phyloP scores from a whole-genome alignment of 2,888 invertebrate species.

The Xestia xanthographa region DNA sequence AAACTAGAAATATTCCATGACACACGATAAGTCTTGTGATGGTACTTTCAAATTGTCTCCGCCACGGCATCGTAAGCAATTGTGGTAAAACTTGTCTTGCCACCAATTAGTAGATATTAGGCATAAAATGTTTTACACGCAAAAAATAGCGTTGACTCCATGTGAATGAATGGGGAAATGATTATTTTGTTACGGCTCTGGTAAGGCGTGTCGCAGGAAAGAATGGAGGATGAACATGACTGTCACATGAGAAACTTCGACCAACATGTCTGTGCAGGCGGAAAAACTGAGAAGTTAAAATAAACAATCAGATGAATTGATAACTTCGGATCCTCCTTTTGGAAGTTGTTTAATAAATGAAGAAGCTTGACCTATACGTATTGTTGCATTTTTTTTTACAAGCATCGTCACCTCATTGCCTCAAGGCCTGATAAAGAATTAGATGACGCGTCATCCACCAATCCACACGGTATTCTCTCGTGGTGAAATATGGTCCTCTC shows the following conservation, averaged over 20 bases:
- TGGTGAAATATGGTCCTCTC: too few species aligned
- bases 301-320: neutral
- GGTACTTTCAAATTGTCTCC: conserved; percentile 68
- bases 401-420: too few species aligned
- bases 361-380: too few species aligned
- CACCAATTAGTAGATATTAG: conserved; percentile 51
- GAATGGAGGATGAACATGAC: neutral
- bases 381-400: too few species aligned
- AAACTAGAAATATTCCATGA: conserved; percentile 62
- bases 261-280: neutral
- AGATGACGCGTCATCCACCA: too few species aligned
- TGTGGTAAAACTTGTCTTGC: conserved; percentile 63
- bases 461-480: too few species aligned
- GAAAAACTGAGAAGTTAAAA: neutral
- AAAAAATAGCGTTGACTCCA: conserved; percentile 51
- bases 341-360: neutral
- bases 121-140: conserved; percentile 61
- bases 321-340: neutral
- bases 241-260: conserved; percentile 8
- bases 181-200: conserved; percentile 2
- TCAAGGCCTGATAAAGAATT: too few species aligned
- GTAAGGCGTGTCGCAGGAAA: neutral
- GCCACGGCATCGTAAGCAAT: conserved; percentile 61
- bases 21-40: conserved; percentile 60
- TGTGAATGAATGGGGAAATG: conserved; percentile 39